phyloP scores from a whole-genome alignment of 2,797 vertebrate species.

The Macropus fuliginosus region DNA sequence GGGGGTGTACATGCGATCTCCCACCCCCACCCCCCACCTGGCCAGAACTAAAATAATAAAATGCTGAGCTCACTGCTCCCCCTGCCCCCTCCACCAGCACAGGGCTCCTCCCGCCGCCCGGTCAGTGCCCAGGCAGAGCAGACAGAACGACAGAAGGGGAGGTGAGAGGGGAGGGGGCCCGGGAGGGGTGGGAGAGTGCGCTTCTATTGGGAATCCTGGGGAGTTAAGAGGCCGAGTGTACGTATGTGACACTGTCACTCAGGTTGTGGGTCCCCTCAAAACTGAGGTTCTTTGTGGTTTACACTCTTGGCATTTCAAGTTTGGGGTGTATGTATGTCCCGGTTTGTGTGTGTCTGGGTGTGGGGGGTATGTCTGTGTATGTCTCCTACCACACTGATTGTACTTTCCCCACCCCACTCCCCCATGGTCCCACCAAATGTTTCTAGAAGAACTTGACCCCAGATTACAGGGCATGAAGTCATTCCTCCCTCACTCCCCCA shows the following conservation, averaged over 20 bases:
- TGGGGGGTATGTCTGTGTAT: background rate
- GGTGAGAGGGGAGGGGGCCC: constrained; percentile 60
- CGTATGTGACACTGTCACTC: constrained; percentile 34
- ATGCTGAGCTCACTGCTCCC: constrained; percentile 85
- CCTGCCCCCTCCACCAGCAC: constrained; percentile 66
- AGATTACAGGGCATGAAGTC: constrained; percentile 41
- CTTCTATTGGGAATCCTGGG: constrained; percentile 3
- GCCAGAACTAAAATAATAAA: constrained; percentile 84
- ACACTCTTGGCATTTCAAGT: background rate
- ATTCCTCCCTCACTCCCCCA: background rate
- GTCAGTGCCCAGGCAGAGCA: constrained; percentile 59
- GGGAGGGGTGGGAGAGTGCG: background rate
- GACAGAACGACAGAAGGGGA: constrained; percentile 67
- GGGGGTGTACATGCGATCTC: constrained; percentile 82
- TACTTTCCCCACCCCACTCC: background rate
- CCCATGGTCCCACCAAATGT: background rate
- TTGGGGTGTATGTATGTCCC: constrained; percentile 12
- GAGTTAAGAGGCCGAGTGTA: background rate
- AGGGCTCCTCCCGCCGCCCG: constrained; percentile 64
- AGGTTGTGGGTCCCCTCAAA: background rate
- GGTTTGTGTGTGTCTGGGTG: constrained; percentile 29
- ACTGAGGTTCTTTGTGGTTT: background rate
- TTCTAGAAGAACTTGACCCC: constrained; percentile 50
- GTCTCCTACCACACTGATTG: background rate
- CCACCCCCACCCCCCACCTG: constrained; percentile 75